Percentiles rank a stretch among this genome's conserved stretches.
Evolutionary conservation across 2,113 vertebrate genomes (phyloP).

Genomic region (Propithecus coquereli): DNA sequence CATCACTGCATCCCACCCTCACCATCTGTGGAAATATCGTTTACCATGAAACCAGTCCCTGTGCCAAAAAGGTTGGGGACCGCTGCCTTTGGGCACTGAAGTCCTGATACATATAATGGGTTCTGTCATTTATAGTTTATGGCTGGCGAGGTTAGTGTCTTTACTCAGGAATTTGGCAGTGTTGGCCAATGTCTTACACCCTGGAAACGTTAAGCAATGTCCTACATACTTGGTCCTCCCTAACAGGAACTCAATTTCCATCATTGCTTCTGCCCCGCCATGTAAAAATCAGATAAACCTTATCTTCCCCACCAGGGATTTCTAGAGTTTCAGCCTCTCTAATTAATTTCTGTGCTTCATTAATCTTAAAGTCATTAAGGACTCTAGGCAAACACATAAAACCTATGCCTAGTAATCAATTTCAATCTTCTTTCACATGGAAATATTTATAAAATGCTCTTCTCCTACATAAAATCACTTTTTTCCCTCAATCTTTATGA

Average conservation of each 20-base stretch:
- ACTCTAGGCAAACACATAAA: slow-evolving; percentile 38
- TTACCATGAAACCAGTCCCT: too few relatives aligned
- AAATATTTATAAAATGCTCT: slow-evolving; percentile 55
- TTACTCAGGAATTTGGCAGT: not conserved
- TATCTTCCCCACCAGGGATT: slow-evolving; percentile 54
- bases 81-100: not conserved
- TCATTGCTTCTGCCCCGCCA: not conserved
- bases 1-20: too few relatives aligned
- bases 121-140: not conserved
- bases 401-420: not conserved
- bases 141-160: not conserved
- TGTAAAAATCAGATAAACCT: slow-evolving; percentile 60
- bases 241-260: slow-evolving; percentile 42
- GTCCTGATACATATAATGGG: not conserved
- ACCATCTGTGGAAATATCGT: too few relatives aligned
- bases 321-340: slow-evolving; percentile 60
- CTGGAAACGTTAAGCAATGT: not conserved
- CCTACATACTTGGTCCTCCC: slow-evolving; percentile 37
- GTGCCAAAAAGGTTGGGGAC: too few relatives aligned
- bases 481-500: not conserved
- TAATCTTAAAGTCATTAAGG: slow-evolving; percentile 47
- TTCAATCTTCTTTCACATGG: slow-evolving; percentile 45
- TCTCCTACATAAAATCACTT: not conserved
- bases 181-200: not conserved
- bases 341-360: slow-evolving; percentile 71